A percentile compares a stretch with the other conserved stretches of the same genome.
Conservation (phyloP, 2,888 invertebrate genomes). For the Eledone cirrhosa region DNA sequence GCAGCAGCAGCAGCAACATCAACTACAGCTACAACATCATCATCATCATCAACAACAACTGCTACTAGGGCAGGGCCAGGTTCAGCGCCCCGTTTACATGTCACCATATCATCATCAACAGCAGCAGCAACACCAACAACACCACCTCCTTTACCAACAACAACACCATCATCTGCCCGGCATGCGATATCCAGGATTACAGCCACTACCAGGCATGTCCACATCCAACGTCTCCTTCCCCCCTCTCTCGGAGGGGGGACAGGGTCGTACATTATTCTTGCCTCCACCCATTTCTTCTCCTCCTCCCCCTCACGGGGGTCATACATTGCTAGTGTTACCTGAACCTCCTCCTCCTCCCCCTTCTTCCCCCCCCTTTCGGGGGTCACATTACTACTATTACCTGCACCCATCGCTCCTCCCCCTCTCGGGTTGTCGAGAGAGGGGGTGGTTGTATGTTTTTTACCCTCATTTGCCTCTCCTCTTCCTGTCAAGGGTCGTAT, state of each 20-base stretch:
- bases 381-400: too few species aligned
- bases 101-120: conserved; percentile 23
- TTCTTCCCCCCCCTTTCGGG: too few species aligned
- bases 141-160: conserved; percentile 10
- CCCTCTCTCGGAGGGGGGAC: neutral
- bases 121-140: neutral
- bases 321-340: too few species aligned
- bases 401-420: too few species aligned
- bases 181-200: conserved; percentile 28
- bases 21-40: neutral
- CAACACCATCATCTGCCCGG: conserved; percentile 23
- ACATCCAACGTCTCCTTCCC: neutral
- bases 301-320: neutral
- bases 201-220: conserved; percentile 20
- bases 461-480: too few species aligned
- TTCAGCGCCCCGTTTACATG: neutral
- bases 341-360: too few species aligned
- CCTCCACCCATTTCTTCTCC: neutral
- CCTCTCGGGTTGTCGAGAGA: too few species aligned
- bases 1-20: neutral
- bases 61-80: neutral
- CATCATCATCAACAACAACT: conserved; percentile 15
- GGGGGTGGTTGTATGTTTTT: too few species aligned
- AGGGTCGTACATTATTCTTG: neutral
- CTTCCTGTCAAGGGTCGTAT: too few species aligned